Percentiles rank a stretch among this genome's conserved stretches.
phyloP scores from a whole-genome alignment of 2,797 vertebrate species.

The Sebastes itinus region DNA sequence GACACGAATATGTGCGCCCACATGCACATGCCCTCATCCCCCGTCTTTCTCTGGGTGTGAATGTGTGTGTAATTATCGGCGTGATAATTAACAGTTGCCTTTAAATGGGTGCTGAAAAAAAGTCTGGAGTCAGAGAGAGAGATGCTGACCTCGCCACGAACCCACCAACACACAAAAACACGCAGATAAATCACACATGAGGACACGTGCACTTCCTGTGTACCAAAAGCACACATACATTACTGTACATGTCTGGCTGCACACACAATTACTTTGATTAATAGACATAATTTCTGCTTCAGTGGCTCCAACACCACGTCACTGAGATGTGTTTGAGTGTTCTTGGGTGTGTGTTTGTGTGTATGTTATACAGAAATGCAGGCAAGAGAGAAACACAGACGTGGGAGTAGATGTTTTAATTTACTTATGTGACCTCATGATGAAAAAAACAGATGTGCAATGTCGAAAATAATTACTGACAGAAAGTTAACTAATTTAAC shows the following conservation, averaged over 20 bases:
- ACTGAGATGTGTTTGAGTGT: background rate
- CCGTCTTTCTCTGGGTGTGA: background rate
- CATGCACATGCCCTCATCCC: slow-evolving; percentile 5
- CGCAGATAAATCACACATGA: background rate
- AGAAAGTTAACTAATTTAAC: background rate
- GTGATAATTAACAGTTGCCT: slow-evolving; percentile 64
- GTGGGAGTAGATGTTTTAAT: background rate
- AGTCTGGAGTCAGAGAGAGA: slow-evolving; percentile 36
- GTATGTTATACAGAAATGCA: background rate
- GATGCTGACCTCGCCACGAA: slow-evolving; percentile 57
- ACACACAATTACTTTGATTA: slow-evolving; percentile 49
- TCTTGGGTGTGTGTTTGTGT: background rate
- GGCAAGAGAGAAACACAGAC: background rate
- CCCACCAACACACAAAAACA: slow-evolving; percentile 17
- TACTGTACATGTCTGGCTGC: background rate
- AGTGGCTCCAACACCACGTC: background rate
- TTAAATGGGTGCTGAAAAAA: slow-evolving; percentile 56
- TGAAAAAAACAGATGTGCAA: slow-evolving; percentile 1
- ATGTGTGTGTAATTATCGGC: slow-evolving; percentile 63
- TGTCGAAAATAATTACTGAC: background rate
- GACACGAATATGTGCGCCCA: slow-evolving; percentile 19
- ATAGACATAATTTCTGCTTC: slow-evolving; percentile 31
- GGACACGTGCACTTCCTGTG: background rate
- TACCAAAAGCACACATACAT: background rate
- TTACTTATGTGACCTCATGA: background rate